These are phyloP conservation scores for Lasioglossum albipes DNA, from an alignment of 1,140 invertebrate genomes.

Conservation along the genomic window DNA sequence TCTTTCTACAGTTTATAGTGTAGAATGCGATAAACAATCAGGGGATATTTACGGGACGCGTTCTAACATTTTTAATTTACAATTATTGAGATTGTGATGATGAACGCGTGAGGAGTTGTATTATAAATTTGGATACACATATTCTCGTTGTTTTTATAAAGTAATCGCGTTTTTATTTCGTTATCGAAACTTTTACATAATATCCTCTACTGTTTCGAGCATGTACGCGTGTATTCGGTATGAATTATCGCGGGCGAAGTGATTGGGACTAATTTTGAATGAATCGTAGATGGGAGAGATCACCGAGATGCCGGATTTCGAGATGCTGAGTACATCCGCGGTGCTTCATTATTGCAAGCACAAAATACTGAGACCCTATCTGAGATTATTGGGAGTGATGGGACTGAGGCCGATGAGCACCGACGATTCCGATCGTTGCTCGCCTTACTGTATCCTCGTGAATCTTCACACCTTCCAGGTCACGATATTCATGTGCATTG, in stretches of 20 bases:
- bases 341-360: constrained; percentile 89
- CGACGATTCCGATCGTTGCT: constrained; percentile 80
- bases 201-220: too few species aligned
- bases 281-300: constrained; percentile 83
- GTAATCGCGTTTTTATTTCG: too few species aligned
- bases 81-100: too few species aligned
- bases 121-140: too few species aligned
- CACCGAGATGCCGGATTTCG: constrained; percentile 83
- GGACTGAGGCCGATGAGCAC: constrained; percentile 86
- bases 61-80: too few species aligned
- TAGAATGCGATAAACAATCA: too few species aligned
- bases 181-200: too few species aligned
- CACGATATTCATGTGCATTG: constrained; percentile 83
- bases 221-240: too few species aligned
- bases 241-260: not conserved
- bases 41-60: too few species aligned
- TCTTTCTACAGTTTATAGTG: not conserved
- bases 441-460: constrained; percentile 82
- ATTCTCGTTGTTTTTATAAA: too few species aligned
- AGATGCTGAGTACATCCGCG: constrained; percentile 85
- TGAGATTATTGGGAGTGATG: constrained; percentile 86
- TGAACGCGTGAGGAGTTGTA: too few species aligned
- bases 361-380: constrained; percentile 88
- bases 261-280: constrained; percentile 9
- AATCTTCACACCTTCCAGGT: constrained; percentile 86